These are phyloP conservation scores for Dryococelus australis DNA, from an alignment of 2,888 invertebrate genomes.

Conservation along the genomic window DNA sequence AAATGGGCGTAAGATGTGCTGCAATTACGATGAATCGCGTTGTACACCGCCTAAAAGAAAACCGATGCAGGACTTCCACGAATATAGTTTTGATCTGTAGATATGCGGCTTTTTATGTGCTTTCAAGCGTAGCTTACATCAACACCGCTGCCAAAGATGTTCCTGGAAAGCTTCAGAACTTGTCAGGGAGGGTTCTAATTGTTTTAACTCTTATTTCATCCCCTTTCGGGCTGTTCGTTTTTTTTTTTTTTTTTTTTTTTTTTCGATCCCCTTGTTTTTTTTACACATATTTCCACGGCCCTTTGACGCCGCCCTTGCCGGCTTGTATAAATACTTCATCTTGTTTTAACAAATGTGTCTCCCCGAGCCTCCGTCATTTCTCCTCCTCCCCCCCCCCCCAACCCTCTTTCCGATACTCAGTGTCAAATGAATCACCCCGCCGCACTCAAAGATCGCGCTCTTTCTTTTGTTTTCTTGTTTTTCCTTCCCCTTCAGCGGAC, in stretches of 20 bases:
- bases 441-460: slow-evolving; percentile 16
- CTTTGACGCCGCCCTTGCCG: neutral
- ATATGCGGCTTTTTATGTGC: too few species aligned
- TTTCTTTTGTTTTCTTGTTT: neutral
- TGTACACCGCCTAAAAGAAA: too few species aligned
- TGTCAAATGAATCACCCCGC: slow-evolving; percentile 10
- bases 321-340: slow-evolving; percentile 7
- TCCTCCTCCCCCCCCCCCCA: neutral
- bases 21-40: too few species aligned
- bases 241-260: neutral
- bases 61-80: too few species aligned
- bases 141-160: neutral
- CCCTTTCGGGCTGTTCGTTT: neutral
- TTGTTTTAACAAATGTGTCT: slow-evolving; percentile 13
- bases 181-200: neutral
- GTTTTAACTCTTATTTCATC: neutral
- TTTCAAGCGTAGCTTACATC: too few species aligned
- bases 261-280: neutral
- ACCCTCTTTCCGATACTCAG: neutral
- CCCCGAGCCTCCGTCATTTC: neutral
- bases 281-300: neutral
- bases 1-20: too few species aligned
- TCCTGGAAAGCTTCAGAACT: neutral
- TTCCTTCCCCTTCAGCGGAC: neutral
- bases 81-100: too few species aligned